Evolutionary conservation across 2,888 invertebrate genomes (phyloP).

Genomic region (Exocentrus adspersus): DNA sequence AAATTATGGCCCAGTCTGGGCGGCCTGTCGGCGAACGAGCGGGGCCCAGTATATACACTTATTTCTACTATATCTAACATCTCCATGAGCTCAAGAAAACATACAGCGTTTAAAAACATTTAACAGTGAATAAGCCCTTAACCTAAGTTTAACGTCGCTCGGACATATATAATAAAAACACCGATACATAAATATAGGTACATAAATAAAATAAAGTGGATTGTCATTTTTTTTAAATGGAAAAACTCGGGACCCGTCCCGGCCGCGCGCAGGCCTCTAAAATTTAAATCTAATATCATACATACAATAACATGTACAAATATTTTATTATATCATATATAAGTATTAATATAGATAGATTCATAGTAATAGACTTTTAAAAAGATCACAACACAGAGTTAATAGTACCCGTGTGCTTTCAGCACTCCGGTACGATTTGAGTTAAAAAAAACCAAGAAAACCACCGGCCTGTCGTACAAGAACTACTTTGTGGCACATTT

Average conservation of each 20-base stretch:
- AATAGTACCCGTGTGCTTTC: conserved; percentile 56
- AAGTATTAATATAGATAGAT: conserved; percentile 63
- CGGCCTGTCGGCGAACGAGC: conserved; percentile 50
- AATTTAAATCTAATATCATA: conserved; percentile 55
- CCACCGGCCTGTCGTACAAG: conserved; percentile 41
- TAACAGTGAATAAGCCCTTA: conserved; percentile 47
- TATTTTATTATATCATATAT: conserved; percentile 60
- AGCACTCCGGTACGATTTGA: conserved; percentile 49
- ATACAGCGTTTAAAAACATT: conserved; percentile 53
- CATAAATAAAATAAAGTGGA: conserved; percentile 60
- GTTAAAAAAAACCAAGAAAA: conserved; percentile 50
- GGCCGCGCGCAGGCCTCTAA: conserved; percentile 47
- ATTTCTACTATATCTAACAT: conserved; percentile 45
- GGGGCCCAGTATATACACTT: conserved; percentile 42
- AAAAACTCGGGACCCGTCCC: conserved; percentile 52
- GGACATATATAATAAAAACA: conserved; percentile 59
- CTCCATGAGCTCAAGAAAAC: conserved; percentile 50
- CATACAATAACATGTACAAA: conserved; percentile 63
- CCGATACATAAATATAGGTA: conserved; percentile 57
- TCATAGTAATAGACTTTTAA: conserved; percentile 66
- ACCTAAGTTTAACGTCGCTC: conserved; percentile 58
- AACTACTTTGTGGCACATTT: conserved; percentile 50
- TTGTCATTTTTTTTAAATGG: conserved; percentile 59
- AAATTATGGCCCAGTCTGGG: conserved; percentile 58
- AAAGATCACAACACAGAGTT: conserved; percentile 66